Percentiles rank a stretch among this genome's conserved stretches.
These are phyloP conservation scores for Tachysurus fulvidraco DNA, from an alignment of 2,113 vertebrate genomes.

Conservation along the genomic window DNA sequence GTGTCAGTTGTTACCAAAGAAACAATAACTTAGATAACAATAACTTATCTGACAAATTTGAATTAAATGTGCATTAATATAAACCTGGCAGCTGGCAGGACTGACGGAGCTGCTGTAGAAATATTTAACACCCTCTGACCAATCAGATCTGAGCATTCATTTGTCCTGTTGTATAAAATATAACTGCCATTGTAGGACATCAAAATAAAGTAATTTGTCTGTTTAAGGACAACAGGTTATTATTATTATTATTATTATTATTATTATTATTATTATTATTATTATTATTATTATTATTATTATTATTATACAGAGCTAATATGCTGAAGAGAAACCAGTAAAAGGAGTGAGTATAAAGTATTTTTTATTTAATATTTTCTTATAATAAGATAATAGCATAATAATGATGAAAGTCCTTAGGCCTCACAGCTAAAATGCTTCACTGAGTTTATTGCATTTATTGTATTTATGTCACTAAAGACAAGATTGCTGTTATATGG, in stretches of 20 bases:
- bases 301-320: neutral
- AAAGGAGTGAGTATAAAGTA: neutral
- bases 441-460: conserved; percentile 21
- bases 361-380: neutral
- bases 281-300: neutral
- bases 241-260: neutral
- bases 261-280: neutral
- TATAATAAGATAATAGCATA: conserved; percentile 8
- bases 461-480: conserved; percentile 30
- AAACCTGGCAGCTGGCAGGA: neutral
- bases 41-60: too few species aligned
- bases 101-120: neutral
- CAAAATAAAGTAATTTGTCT: neutral
- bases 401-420: conserved; percentile 9
- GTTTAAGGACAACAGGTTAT: neutral
- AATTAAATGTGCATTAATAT: neutral
- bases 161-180: neutral
- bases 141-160: neutral
- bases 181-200: neutral
- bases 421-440: conserved; percentile 14
- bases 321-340: neutral
- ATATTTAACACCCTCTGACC: neutral
- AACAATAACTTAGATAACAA: neutral
- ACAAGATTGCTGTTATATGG: conserved; percentile 17
- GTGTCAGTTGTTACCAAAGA: neutral